Percentiles rank a stretch among this genome's conserved stretches.
These are phyloP conservation scores for Phymastichus coffea DNA, from an alignment of 1,140 invertebrate genomes.

Conservation along the genomic window DNA sequence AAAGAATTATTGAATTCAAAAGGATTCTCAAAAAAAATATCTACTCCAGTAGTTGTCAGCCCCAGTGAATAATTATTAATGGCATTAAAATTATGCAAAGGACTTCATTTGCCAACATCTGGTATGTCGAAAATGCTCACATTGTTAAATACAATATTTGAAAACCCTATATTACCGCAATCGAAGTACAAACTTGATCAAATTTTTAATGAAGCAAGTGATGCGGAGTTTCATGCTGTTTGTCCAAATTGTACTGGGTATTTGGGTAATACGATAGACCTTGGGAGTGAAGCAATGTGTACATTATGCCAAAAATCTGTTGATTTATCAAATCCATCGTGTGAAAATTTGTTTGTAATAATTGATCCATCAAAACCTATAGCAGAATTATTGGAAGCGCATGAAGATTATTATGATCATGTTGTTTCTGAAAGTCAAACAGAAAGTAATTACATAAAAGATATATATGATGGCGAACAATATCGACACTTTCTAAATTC, in stretches of 20 bases:
- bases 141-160: neutral
- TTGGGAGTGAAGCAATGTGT: neutral
- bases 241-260: neutral
- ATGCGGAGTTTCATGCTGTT: neutral
- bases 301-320: neutral
- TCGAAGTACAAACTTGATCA: neutral
- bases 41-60: neutral
- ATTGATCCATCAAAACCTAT: neutral
- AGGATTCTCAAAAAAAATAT: neutral
- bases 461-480: neutral
- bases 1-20: neutral
- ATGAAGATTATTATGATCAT: neutral
- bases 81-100: neutral
- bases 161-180: neutral
- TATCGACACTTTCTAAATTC: neutral
- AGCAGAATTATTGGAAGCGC: neutral
- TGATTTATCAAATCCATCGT: neutral
- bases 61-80: neutral
- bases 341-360: neutral
- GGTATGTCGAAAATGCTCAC: neutral
- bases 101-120: neutral
- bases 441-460: neutral
- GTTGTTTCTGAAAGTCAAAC: neutral
- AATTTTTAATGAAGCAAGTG: neutral
- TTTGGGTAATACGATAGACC: neutral